Evolutionary conservation across 1,140 invertebrate genomes (phyloP), one percentile per base, ranked within the genome.

Genomic region (Drosophila repletoides): DNA sequence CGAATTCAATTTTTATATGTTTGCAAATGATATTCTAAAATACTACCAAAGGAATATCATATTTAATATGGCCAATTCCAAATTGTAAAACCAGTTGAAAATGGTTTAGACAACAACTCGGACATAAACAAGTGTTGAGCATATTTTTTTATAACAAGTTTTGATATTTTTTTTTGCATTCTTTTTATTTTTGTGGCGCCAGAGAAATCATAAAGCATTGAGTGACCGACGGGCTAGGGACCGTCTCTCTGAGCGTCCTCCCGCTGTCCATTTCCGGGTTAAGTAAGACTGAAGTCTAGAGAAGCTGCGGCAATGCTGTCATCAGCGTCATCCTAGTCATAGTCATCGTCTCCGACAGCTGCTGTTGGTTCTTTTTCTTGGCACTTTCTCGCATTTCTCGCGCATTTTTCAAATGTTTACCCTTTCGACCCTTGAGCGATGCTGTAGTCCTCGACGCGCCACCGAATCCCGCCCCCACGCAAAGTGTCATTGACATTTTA

Each of bases 401-500:
- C 64, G 71, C 74, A 84, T 84, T 84, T 86, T 79, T 84, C 43
- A 65, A 72, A 84, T 80, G 70, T 40, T 76, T 83, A 83, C 77
- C 77, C 77, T 73, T 86, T 84, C 38, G 60, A 55, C 60, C 66
- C 65, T 61, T 49, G 31, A 53, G 31, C 61, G 19, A 12, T 22
- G 10, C 22, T n/a, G n/a, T n/a, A n/a, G n/a, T n/a, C n/a, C n/a
- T n/a, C n/a, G n/a, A n/a, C n/a, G n/a, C n/a, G n/a, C n/a, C n/a
- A n/a, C n/a, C n/a, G n/a, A n/a, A 48, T 6, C 58, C 48, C 53
- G 52, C 72, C 70, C 41, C 29, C 63, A 45, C 60, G 40, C 56
- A 46, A 72, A 86, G 75, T 80, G 80, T 86, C 80, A 86, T 86
- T 86, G 80, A 86, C 80, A 86, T 86, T 86, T 86, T 86, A 86